phyloP scores from a whole-genome alignment of 2,888 invertebrate species.

The Melinaea marsaeus region DNA sequence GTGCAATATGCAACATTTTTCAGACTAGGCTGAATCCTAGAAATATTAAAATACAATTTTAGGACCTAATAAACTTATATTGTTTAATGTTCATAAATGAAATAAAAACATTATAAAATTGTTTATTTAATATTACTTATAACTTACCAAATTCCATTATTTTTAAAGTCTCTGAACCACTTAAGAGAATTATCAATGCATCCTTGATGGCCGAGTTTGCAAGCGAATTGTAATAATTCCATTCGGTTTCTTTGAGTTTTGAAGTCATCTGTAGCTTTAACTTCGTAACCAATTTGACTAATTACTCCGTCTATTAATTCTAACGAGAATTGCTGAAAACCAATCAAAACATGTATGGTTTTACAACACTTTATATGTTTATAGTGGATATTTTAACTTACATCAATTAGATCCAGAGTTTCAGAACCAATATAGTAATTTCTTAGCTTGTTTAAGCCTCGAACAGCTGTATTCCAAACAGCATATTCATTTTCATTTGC shows the following conservation, averaged over 20 bases:
- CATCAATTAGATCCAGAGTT: conserved; percentile 48
- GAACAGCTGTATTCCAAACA: conserved; percentile 84
- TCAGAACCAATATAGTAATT: conserved; percentile 51
- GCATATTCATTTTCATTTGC: conserved; percentile 81
- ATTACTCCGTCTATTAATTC: conserved; percentile 54
- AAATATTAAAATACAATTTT: conserved; percentile 10
- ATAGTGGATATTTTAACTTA: conserved; percentile 34
- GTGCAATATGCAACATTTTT: conserved; percentile 81
- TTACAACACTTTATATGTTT: neutral
- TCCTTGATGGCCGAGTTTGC: conserved; percentile 75
- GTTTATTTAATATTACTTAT: conserved; percentile 11
- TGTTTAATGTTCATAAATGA: no score
- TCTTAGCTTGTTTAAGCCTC: conserved; percentile 66
- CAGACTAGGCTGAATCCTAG: conserved; percentile 60
- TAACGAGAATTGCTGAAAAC: conserved; percentile 47
- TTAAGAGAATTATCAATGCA: conserved; percentile 65
- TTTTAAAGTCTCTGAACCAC: conserved; percentile 47
- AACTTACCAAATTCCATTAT: conserved; percentile 54
- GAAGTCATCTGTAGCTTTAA: conserved; percentile 49
- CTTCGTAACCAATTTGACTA: conserved; percentile 67
- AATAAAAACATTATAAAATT: no score
- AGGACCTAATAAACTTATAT: no score
- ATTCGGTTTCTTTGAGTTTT: conserved; percentile 78
- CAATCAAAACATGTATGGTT: neutral
- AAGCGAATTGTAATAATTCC: conserved; percentile 79